Percentiles rank a stretch among this genome's conserved stretches.
Conservation (phyloP, 2,113 vertebrate genomes). For the Lophochroa leadbeateri region DNA sequence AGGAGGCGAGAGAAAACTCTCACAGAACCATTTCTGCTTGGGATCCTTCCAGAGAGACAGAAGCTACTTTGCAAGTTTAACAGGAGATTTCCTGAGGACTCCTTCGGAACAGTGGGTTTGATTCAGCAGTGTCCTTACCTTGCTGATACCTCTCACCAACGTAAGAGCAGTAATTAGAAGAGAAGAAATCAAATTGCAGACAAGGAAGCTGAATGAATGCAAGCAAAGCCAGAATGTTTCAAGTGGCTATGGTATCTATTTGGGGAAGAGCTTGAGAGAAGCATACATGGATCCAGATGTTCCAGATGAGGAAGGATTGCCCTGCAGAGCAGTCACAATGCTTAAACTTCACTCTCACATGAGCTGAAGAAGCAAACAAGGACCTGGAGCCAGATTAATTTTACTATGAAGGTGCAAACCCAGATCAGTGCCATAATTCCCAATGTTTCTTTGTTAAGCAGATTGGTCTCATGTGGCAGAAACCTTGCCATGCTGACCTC, state of each 20-base stretch:
- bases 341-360: not conserved
- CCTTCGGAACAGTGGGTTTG: not conserved
- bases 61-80: not conserved
- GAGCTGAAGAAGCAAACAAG: not conserved
- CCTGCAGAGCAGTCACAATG: not conserved
- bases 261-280: not conserved
- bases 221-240: not conserved
- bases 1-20: conserved; percentile 1
- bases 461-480: not conserved
- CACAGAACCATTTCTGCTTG: not conserved
- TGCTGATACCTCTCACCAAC: not conserved
- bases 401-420: not conserved
- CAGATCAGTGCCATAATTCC: not conserved
- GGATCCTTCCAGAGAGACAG: not conserved
- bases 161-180: not conserved
- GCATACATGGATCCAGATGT: not conserved
- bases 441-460: not conserved
- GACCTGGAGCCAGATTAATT: not conserved
- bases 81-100: not conserved
- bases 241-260: not conserved
- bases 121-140: not conserved
- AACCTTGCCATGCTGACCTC: not conserved
- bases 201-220: not conserved
- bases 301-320: not conserved
- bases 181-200: not conserved